Evolutionary conservation across 2,113 vertebrate species (phyloP), one percentile per base, ranked within the genome.

Genomic region (Syrrhaptes paradoxus): DNA sequence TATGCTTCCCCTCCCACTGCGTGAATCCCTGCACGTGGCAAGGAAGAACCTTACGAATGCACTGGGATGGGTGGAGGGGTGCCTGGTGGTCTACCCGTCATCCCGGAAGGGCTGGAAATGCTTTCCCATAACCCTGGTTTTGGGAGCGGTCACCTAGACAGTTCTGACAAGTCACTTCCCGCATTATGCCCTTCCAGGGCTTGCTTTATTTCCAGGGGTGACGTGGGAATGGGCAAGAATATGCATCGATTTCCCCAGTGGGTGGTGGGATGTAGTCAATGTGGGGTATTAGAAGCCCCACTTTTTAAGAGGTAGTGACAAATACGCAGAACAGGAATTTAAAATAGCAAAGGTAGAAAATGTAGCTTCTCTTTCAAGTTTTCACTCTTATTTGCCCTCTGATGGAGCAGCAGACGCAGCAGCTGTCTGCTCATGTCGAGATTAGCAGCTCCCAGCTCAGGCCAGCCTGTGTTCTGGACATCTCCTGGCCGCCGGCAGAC

Each of bases 1-100:
- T 99, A 98, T 28, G 98, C 95, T 48, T 91, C 72, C n/a, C 2
- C 0, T 51, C 32, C 25, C 52, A 4, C 58, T 51, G 7, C 7
- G 57, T 17, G 70, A 45, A 31, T 43, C 8, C 0, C n/a, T 92
- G 59, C 51, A 9, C 1, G 51, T 15, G 34, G 88, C 67, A 24
- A 21, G 82, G 59, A 59, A 36, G 78, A 63, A 2, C 34, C 8
- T 18, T 52, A 18, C 2, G 61, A n/a, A 29, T 1, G 1, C 29
- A 11, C 36, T 14, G 34, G 76, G 81, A 34, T 38, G 51, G 10
- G n/a, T 51, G 65, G 38, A 45, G 29, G 4, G 73, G 10, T 32
- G 8, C 16, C 16, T 51, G 49, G 49, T 25, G 49, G 11, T 13
- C 49, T 14, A 11, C 65, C 8, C 0, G 0, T 41, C 41, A 63